A percentile compares a stretch with the other conserved stretches of the same genome.
Conservation (phyloP, 1,140 invertebrate genomes). For the Halictus rubicundus region DNA sequence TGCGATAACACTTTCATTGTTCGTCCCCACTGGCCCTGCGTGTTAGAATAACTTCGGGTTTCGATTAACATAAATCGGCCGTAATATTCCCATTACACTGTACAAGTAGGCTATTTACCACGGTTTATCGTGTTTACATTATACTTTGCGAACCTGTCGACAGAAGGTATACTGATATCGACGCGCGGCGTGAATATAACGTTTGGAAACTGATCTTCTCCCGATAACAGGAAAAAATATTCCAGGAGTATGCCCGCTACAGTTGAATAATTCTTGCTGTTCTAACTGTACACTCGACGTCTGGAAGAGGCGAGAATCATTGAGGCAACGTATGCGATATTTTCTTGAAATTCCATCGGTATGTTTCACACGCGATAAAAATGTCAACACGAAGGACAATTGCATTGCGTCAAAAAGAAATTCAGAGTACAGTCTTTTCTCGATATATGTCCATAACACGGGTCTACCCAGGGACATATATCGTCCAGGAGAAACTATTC, state of each 20-base stretch:
- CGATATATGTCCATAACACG: no score
- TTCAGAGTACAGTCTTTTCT: no score
- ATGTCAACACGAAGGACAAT: no score
- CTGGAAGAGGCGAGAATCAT: no score
- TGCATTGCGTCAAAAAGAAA: no score
- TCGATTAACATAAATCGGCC: conserved; percentile 31
- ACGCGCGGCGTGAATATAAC: neutral
- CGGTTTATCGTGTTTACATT: conserved; percentile 26
- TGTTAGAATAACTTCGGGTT: conserved; percentile 22
- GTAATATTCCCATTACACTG: conserved; percentile 32
- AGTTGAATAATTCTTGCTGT: neutral
- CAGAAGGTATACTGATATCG: neutral
- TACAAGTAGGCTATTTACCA: conserved; percentile 20
- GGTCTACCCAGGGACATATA: no score
- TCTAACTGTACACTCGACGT: no score
- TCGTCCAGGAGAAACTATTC: no score
- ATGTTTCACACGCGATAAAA: no score
- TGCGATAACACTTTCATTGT: conserved; percentile 43
- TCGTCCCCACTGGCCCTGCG: neutral
- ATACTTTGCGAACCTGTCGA: conserved; percentile 1
- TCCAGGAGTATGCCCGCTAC: neutral
- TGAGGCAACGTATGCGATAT: neutral
- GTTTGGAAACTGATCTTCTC: neutral
- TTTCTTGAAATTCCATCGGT: no score
- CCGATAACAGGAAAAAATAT: neutral